Percentiles rank a stretch among this genome's conserved stretches.
Conservation (phyloP, 2,113 vertebrate species). For the Acanthochromis polyacanthus region DNA sequence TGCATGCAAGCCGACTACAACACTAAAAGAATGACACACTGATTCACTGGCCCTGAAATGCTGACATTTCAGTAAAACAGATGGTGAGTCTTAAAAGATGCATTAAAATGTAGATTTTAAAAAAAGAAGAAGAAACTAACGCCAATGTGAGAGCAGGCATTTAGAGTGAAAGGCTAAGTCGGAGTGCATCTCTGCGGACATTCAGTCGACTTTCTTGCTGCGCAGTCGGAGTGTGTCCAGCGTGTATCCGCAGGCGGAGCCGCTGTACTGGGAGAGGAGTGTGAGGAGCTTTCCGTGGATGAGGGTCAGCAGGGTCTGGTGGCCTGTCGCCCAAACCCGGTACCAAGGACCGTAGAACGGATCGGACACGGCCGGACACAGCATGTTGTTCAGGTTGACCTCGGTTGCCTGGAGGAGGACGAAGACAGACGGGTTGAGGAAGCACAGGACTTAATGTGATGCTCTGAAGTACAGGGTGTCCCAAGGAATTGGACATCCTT, state of each 20-base stretch:
- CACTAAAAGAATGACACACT: constrained; percentile 50
- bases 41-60: constrained; percentile 59
- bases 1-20: constrained; percentile 61
- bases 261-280: constrained; percentile 86
- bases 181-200: background rate
- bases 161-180: constrained; percentile 52
- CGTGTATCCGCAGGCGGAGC: constrained; percentile 84
- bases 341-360: constrained; percentile 99
- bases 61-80: constrained; percentile 53
- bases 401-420: constrained; percentile 88
- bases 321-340: constrained; percentile 95
- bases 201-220: constrained; percentile 94
- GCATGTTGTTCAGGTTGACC: constrained; percentile 99
- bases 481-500: too few relatives aligned
- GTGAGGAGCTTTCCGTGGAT: constrained; percentile 94
- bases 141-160: constrained; percentile 46
- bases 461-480: background rate
- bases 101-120: constrained; percentile 48
- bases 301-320: constrained; percentile 97
- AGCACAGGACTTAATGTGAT: background rate
- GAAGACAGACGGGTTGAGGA: background rate
- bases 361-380: constrained; percentile 97
- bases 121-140: constrained; percentile 21
- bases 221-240: constrained; percentile 89
- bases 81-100: constrained; percentile 59